phyloP scores from a whole-genome alignment of 2,113 vertebrate species.

The Pelobates fuscus region DNA sequence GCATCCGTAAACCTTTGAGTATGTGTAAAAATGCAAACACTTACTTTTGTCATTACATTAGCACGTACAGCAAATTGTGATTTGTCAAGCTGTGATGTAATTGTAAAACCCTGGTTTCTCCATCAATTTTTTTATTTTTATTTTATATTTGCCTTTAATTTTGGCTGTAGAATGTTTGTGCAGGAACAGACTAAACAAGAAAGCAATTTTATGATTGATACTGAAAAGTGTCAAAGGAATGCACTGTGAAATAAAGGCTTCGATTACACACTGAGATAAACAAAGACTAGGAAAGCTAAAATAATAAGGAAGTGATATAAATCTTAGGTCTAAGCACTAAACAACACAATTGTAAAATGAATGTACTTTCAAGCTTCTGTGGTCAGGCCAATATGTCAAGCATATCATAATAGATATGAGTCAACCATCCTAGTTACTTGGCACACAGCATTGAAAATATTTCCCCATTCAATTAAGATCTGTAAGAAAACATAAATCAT shows the following conservation, averaged over 20 bases:
- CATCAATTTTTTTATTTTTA: background rate
- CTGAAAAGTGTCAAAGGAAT: background rate
- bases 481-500: background rate
- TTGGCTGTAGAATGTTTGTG: background rate
- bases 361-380: background rate
- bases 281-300: background rate
- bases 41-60: background rate
- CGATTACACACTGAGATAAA: background rate
- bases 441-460: background rate
- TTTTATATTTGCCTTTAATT: background rate
- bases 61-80: slow-evolving; percentile 1
- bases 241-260: background rate
- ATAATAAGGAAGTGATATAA: background rate
- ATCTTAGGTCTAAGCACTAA: background rate
- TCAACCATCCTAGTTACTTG: background rate
- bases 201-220: background rate
- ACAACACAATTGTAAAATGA: background rate
- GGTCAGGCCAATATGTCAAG: background rate
- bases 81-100: background rate
- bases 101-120: background rate
- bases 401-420: background rate
- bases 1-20: background rate
- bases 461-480: background rate
- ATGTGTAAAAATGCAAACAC: background rate
- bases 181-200: background rate